Base-by-base conservation (phyloP, 2,113 vertebrate species). In the Phrynocephalus versicolor region DNA sequence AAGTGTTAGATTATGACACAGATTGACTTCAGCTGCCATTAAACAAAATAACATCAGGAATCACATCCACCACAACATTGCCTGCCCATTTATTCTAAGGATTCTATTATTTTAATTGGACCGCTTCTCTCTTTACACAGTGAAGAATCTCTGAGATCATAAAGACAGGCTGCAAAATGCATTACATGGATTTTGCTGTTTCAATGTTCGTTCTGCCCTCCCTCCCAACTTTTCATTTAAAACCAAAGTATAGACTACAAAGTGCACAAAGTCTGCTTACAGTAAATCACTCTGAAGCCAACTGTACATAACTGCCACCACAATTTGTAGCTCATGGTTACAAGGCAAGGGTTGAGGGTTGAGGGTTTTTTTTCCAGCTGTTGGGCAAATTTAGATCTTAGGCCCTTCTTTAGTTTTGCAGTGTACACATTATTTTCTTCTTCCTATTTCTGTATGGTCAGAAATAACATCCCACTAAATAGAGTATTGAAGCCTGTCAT, bases 71-170 rank as follows among this genome's bases (percentile, higher is more conserved):
- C 72, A 39, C 6, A 78, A 19, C 19, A 4, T 19, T 18, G 78
- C 16, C n/a, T 82, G 6, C 23, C 19, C 57, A 45, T 83, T 72
- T 83, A 79, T 65, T 73, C 18, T 41, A 76, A 76, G 33, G 18
- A 30, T 72, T 83, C 57, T 55, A 25, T 72, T 71, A 83, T 83
- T 87, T 55, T 83, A 79, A 79, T 79, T 64, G 74, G 57, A 79
- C 83, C 4, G 23, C 69, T 69, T 37, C 0, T 35, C 13, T 16
- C 0, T 79, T 87, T 57, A 30, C 78, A 3, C 15, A 57, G 15
- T 41, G 37, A 72, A 69, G 69, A 19, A 74, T 77, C 19, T n/a
- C 19, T n/a, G 67, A 18, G 23, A 35, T 83, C 65, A 33, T 73
- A 83, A 57, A 79, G 76, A 65, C 33, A 67, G 33, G 67, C 35